Evolutionary conservation across 2,888 invertebrate species (phyloP), one percentile per base, ranked within the genome.

Genomic region (Operophtera brumata): DNA sequence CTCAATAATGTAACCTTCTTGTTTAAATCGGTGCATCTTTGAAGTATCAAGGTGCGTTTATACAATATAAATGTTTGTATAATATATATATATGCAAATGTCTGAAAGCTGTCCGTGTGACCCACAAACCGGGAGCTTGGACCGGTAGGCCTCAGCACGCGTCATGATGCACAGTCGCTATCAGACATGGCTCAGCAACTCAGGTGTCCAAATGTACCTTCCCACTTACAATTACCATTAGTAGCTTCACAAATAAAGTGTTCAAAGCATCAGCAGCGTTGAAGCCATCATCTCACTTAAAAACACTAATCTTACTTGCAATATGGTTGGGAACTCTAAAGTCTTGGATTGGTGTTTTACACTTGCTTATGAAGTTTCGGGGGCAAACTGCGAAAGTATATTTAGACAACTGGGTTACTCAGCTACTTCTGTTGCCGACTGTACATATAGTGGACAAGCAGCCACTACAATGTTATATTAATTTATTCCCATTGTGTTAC

Each of bases 31-130:
- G n/a, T n/a, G n/a, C n/a, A n/a, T n/a, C n/a, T n/a, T n/a, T n/a
- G n/a, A n/a, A n/a, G n/a, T n/a, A n/a, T n/a, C n/a, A n/a, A n/a
- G n/a, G n/a, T n/a, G n/a, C n/a, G n/a, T n/a, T n/a, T n/a, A n/a
- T n/a, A n/a, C n/a, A n/a, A n/a, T 34, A 6, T 34, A 13, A 13
- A 13, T 36, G 13, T 36, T 12, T 13, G 13, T 36, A 36, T 6
- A 12, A 6, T 6, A 35, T 36, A 8, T 13, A 13, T 53, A 66
- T 74, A 82, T 80, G 77, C 72, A 77, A 78, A 78, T 80, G 73
- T 78, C 82, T 84, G 83, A 83, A 83, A 81, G 82, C 73, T 75
- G 77, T 71, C 71, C 73, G 72, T 70, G 67, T 84, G 83, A 84
- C 86, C 84, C 68, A 86, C 70, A 78, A 79, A 78, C 66, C 14